A percentile compares a stretch with the other conserved stretches of the same genome.
Conservation (phyloP, 1,140 invertebrate genomes). For the Hyles vespertilio region DNA sequence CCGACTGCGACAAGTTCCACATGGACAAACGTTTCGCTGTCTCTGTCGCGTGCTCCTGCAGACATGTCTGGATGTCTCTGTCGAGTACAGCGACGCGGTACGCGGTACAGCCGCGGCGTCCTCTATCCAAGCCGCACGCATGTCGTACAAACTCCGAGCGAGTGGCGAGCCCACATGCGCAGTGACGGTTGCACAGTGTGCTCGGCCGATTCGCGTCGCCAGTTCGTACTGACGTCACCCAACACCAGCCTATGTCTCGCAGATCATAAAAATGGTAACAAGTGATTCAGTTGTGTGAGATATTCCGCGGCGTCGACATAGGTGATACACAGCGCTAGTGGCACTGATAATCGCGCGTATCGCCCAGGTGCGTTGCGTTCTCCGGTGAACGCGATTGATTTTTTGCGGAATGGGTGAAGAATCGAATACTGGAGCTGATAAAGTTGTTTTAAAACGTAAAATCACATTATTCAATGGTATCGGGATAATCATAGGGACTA, state of each 20-base stretch:
- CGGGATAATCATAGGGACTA: conserved; percentile 90
- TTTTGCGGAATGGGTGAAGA: conserved; percentile 70
- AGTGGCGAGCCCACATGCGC: conserved; percentile 42
- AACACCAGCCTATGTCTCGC: conserved; percentile 43
- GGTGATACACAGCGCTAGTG: conserved; percentile 13
- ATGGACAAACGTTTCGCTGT: too few species aligned
- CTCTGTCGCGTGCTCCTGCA: too few species aligned
- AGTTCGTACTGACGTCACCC: conserved; percentile 42
- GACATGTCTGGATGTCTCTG: too few species aligned
- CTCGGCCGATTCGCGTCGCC: conserved; percentile 30
- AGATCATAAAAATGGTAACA: conserved; percentile 63
- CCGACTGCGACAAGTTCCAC: too few species aligned
- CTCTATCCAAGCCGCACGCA: neutral
- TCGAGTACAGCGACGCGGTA: too few species aligned
- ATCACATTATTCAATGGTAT: conserved; percentile 90
- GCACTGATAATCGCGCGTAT: conserved; percentile 28
- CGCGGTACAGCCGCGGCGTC: too few species aligned
- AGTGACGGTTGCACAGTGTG: conserved; percentile 28
- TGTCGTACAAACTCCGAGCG: neutral
- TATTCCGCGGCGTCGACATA: conserved; percentile 25
- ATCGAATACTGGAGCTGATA: conserved; percentile 58
- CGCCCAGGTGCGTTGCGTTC: conserved; percentile 56
- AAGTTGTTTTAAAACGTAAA: conserved; percentile 85
- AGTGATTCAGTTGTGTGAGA: conserved; percentile 56
- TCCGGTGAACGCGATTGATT: conserved; percentile 60